Evolutionary conservation across 2,888 invertebrate genomes (phyloP), one percentile per base, ranked within the genome.

Genomic region (Andrena bicolor): DNA sequence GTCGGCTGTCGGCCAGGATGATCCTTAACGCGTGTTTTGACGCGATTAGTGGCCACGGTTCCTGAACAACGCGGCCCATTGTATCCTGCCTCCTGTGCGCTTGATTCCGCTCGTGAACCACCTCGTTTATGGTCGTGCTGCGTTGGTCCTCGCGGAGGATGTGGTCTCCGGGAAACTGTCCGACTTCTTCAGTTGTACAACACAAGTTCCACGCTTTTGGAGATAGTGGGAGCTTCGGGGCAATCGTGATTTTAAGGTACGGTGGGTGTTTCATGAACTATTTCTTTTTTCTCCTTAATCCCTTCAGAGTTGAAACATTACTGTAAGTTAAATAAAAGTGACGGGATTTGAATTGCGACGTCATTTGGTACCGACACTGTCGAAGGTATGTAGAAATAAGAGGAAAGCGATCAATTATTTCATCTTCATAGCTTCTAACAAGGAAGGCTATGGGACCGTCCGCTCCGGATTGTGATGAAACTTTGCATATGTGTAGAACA

Each of bases 1-100:
- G 80, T 82, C 84, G 80, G 88, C 82, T 85, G 84, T 81, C 80
- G 65, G 72, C 61, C 80, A 75, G 84, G 81, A 80, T 89, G 87
- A 84, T 89, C 85, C 84, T 89, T 88, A 86, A 91, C 89, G 89
- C 88, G 89, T 88, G 90, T 89, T 90, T 91, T 90, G 89, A 90
- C 86, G 85, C 86, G 90, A 90, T 91, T 90, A 90, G 91, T 86
- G 84, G 85, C 83, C 80, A 79, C 82, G 81, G 78, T 82, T 81
- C 72, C 70, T 74, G 86, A 84, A 88, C 88, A 89, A 89, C 82
- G 83, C 72, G 49, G 4, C 8, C 83, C 87, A 86, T 91, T 91
- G 90, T 91, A n/a, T 88, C 84, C 64, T 69, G 60, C 56, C 56
- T 56, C 56, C 56, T 23, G 20, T 48, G 66, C 78, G 72, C 74